A percentile compares a stretch with the other conserved stretches of the same genome.
phyloP scores from a whole-genome alignment of 2,888 invertebrate genomes.

The Aphrophora alni region DNA sequence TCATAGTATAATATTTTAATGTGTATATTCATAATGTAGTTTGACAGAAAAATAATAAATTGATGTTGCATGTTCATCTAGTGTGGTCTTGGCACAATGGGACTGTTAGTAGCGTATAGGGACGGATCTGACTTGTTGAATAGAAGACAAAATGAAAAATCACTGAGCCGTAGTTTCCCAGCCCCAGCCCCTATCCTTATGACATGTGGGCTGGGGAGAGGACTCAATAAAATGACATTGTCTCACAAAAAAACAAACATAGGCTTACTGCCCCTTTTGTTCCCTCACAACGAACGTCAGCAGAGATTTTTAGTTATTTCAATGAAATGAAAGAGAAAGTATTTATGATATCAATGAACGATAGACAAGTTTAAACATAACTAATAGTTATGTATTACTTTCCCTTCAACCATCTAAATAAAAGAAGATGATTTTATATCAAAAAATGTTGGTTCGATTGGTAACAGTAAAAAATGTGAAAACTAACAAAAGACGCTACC shows the following conservation, averaged over 20 bases:
- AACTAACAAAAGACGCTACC: no score
- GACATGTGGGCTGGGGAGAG: neutral
- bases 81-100: neutral
- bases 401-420: no score
- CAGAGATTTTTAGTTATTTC: no score
- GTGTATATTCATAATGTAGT: neutral
- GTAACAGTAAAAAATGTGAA: no score
- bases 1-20: no score
- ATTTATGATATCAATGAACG: no score
- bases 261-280: neutral
- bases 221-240: neutral
- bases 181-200: neutral
- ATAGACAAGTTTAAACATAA: no score
- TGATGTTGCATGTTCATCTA: neutral
- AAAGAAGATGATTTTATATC: no score
- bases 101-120: neutral
- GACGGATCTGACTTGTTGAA: neutral
- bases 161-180: neutral
- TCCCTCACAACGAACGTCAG: neutral
- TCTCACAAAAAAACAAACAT: neutral
- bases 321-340: no score
- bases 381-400: no score
- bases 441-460: no score
- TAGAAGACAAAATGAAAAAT: slow-evolving; percentile 6
- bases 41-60: neutral